phyloP scores from a whole-genome alignment of 2,113 vertebrate genomes.

The Fulmarus glacialis region DNA sequence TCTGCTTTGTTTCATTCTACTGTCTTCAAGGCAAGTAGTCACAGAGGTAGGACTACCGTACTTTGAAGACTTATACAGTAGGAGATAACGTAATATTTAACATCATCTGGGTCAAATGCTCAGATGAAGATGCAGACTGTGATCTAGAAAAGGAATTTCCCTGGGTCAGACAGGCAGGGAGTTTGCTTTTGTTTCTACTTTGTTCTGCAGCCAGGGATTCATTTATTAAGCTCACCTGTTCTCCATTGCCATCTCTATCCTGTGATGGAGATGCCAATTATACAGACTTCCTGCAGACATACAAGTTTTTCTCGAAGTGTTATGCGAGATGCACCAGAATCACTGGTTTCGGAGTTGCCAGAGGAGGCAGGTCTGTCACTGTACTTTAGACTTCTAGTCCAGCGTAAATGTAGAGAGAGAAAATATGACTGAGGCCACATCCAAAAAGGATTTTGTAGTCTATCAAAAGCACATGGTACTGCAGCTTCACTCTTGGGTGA shows the following conservation, averaged over 20 bases:
- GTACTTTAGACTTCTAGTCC: not conserved
- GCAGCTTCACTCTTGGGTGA: not conserved
- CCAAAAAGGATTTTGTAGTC: not conserved
- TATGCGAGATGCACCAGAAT: not conserved
- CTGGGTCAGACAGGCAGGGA: not conserved
- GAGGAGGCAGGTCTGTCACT: not conserved
- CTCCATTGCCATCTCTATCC: not conserved
- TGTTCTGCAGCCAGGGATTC: not conserved
- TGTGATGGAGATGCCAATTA: not conserved
- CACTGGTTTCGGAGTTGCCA: not conserved
- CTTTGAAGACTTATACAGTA: not conserved
- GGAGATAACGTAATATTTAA: not conserved
- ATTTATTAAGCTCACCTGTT: not conserved
- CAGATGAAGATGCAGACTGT: not conserved
- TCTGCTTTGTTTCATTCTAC: not conserved
- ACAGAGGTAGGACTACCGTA: not conserved
- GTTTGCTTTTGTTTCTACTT: not conserved
- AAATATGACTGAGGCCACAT: not conserved
- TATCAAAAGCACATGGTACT: not conserved
- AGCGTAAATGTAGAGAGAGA: not conserved
- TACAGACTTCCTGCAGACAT: not conserved
- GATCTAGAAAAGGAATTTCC: not conserved
- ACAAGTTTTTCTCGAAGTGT: not conserved
- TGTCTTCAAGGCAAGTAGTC: not conserved
- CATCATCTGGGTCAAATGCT: not conserved